Evolutionary conservation across 2,888 invertebrate species (phyloP), one percentile per base, ranked within the genome.

Genomic region (Colletes collaris): DNA sequence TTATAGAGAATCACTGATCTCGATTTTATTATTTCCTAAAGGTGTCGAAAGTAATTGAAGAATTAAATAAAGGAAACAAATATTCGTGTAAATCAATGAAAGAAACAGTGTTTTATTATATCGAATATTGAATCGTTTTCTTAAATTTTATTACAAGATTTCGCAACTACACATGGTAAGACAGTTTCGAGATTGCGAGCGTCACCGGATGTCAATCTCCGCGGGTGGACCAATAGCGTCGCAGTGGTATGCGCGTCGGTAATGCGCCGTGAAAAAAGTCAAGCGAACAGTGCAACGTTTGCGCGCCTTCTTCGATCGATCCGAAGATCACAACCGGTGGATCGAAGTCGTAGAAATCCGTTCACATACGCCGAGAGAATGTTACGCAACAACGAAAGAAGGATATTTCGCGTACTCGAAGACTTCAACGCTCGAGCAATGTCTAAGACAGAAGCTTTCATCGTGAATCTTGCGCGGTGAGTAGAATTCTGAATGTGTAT

Each of bases 171-270:
- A n/a, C 3, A 7, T 4, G 58, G 37, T 58, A 46, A 58, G 13
- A 50, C 19, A 19, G 19, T 46, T 55, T 67, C 4, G n/a, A n/a
- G 49, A 5, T 46, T 13, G 16, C 16, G 19, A 53, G 19, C 19
- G 46, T 56, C n/a, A 35, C n/a, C 55, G 37, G 50, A n/a, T 11
- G 19, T 63, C 7, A 63, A 63, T 63, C 46, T 56, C 35, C 13
- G 13, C 13, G 46, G 44, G 7, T 10, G 13, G 16, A 60, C 46
- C 66, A 66, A 60, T 65, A 13, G 35, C 27, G 27, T 53, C 52
- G 59, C 46, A 8, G 44, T 10, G 59, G n/a, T n/a, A 53, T 55
- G 73, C 73, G 73, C 60, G 73, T 62, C 62, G 67, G 55, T 74
- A 62, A 62, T 62, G 67, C 67, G 73, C 55, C 3, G 19, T 56